These are phyloP conservation scores for Leucophenga varia DNA, from an alignment of 1,140 invertebrate species.

Conservation along the genomic window DNA sequence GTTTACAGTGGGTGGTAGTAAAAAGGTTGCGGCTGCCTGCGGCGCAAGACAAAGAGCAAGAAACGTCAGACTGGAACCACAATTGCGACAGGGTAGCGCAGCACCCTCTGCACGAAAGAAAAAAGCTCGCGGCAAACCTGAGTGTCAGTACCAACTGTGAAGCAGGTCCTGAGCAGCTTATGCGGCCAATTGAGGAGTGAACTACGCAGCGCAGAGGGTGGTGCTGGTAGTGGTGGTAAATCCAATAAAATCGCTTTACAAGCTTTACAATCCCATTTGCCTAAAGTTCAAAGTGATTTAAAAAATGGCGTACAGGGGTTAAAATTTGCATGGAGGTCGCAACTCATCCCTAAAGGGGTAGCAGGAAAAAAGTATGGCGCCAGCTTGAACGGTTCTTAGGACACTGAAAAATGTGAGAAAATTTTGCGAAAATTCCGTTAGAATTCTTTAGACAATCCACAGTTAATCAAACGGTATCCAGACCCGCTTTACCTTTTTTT, in stretches of 20 bases:
- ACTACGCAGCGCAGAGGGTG: background rate
- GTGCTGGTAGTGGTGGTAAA: constrained; percentile 25
- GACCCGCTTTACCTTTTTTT: constrained; percentile 11
- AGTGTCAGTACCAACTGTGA: constrained; percentile 49
- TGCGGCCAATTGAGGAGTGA: constrained; percentile 41
- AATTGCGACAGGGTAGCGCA: constrained; percentile 41
- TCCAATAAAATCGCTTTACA: constrained; percentile 55
- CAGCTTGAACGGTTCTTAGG: background rate
- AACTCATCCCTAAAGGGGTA: constrained; percentile 15
- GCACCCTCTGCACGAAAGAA: background rate
- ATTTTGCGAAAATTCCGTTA: constrained; percentile 44
- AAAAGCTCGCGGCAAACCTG: constrained; percentile 32
- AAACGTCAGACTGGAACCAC: constrained; percentile 27
- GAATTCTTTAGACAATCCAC: constrained; percentile 3
- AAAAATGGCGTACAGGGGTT: too few relatives aligned
- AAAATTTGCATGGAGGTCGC: constrained; percentile 9
- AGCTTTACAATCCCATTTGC: constrained; percentile 45
- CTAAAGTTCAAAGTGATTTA: background rate
- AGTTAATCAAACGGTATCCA: constrained; percentile 32
- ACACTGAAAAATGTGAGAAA: constrained; percentile 41
- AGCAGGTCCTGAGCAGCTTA: constrained; percentile 36
- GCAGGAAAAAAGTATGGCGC: constrained; percentile 22
- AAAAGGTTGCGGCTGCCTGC: constrained; percentile 28
- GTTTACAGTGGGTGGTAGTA: constrained; percentile 8
- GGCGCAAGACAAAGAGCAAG: constrained; percentile 16